Conservation (phyloP, 23 tunicate species). For the Halocynthia roretzi region DNA sequence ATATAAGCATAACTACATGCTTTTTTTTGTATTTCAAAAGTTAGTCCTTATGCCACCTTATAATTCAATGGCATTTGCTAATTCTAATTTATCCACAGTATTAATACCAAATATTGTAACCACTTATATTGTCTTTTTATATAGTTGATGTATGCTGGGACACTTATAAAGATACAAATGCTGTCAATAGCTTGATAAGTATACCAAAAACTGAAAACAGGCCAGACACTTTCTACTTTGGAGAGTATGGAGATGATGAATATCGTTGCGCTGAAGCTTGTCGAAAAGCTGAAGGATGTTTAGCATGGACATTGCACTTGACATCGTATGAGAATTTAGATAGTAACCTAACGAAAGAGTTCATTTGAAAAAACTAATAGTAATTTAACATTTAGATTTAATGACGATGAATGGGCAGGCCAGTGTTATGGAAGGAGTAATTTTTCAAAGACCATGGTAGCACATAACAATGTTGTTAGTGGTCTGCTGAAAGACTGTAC, state of each 20-base stretch:
- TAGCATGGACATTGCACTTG: slow-evolving; percentile 34
- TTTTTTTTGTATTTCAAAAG: neutral
- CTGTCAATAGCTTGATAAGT: slow-evolving; percentile 17
- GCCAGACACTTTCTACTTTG: slow-evolving; percentile 55
- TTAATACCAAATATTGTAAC: too few relatives aligned
- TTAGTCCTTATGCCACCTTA: neutral
- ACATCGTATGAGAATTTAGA: slow-evolving; percentile 20
- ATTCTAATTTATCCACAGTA: too few relatives aligned
- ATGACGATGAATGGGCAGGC: slow-evolving; percentile 25
- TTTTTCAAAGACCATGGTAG: neutral
- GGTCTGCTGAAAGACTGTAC: slow-evolving; percentile 34
- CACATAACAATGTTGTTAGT: slow-evolving; percentile 13
- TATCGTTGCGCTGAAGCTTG: slow-evolving; percentile 58
- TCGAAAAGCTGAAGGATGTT: slow-evolving; percentile 33
- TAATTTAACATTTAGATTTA: slow-evolving; percentile 3
- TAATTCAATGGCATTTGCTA: too few relatives aligned
- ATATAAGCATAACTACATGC: neutral
- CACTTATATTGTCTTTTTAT: neutral
- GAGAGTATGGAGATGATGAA: slow-evolving; percentile 34
- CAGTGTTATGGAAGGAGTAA: slow-evolving; percentile 50
- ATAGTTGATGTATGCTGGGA: slow-evolving; percentile 43
- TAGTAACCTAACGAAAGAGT: neutral
- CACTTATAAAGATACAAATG: slow-evolving; percentile 21
- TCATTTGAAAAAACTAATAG: neutral
- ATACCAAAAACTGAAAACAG: slow-evolving; percentile 15